Evolutionary conservation across 2,888 invertebrate genomes (phyloP), one percentile per base, ranked within the genome.

Genomic region (Andrena haemorrhoa): DNA sequence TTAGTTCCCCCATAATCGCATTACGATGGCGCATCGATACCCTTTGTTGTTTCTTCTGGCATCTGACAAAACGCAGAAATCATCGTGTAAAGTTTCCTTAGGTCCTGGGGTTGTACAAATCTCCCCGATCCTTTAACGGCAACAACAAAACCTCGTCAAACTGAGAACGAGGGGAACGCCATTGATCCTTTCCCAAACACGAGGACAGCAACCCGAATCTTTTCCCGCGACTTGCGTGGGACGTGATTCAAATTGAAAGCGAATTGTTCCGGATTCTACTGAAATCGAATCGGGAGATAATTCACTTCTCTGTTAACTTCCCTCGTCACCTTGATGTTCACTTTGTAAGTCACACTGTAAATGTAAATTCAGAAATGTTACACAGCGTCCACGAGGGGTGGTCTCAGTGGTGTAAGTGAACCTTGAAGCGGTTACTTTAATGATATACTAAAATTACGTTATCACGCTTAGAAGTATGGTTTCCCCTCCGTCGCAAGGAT

Each of bases 161-260:
- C 16, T 66, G 23, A 12, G 47, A 47, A 66, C 47, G 65, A 58
- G 31, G 7, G 1, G 20, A 33, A 60, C 12, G 10, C 31, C 49
- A 73, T 63, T 73, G 20, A 82, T 84, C 75, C 64, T 35, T 70
- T 66, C 33, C 5, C 31, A 68, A 64, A 33, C 41, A n/a, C 41
- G 60, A 64, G 41, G 41, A 41, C 49, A 23, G 29, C 10, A 33
- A 63, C 41, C n/a, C 35, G 10, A 47, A 68, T 49, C 16, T 61
- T 61, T 33, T 33, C 23, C 63, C 35, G 10, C 6, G 20, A 23
- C 60, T 60, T 60, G 16, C 33, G 8, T 26, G 4, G 4, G 10
- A 23, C 23, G 8, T 10, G 10, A 56, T 56, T 12, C 56, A 56
- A 56, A 23, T 56, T 41, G 16, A 41, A 41, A 60, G n/a, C 7